These are phyloP conservation scores for Herpailurus yagouaroundi DNA, from an alignment of 2,113 vertebrate genomes.

Conservation along the genomic window DNA sequence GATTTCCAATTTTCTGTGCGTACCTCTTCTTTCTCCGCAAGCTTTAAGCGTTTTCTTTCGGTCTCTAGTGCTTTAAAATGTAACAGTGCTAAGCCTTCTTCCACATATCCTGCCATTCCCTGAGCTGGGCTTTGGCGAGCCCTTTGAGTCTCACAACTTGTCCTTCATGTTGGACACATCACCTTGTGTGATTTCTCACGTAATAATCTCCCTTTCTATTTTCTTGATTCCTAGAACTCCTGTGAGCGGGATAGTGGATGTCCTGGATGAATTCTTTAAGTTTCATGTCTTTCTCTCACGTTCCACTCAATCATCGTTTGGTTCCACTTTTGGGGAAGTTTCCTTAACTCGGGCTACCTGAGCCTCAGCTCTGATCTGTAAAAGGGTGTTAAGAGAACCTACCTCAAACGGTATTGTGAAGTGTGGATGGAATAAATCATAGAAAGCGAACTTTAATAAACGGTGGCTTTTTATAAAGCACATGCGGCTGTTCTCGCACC, in stretches of 20 bases:
- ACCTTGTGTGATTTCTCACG: not conserved
- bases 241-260: not conserved
- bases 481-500: not conserved
- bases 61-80: slow-evolving; percentile 7
- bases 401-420: not conserved
- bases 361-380: not conserved
- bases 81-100: not conserved
- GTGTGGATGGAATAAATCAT: not conserved
- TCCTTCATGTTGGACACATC: slow-evolving; percentile 8
- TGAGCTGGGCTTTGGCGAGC: not conserved
- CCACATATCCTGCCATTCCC: not conserved
- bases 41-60: not conserved
- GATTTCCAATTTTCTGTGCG: not conserved
- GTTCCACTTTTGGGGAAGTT: not conserved
- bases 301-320: slow-evolving; percentile 37
- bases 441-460: not conserved
- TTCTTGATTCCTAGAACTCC: not conserved
- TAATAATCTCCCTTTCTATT: not conserved
- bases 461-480: not conserved
- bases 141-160: not conserved
- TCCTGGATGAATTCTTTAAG: not conserved
- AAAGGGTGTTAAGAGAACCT: not conserved
- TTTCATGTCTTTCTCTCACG: not conserved
- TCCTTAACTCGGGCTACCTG: not conserved
- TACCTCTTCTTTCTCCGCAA: not conserved